Base-by-base conservation (phyloP, 2,797 vertebrate species). In the Sphenodon punctatus region DNA sequence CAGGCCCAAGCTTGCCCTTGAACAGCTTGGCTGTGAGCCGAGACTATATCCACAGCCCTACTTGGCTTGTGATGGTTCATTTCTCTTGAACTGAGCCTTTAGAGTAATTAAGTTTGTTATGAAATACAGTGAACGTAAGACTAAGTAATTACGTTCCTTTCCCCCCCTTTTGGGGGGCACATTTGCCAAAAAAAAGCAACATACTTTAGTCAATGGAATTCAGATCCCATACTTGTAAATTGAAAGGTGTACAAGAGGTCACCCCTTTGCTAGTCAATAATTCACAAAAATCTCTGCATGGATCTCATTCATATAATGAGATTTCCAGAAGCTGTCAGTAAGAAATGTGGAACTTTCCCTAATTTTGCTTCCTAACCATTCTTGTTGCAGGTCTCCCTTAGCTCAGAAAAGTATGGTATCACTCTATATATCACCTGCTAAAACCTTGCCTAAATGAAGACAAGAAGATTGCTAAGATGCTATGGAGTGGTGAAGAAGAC, bases 91-190 rank as follows among this genome's bases (percentile, higher is more conserved):
- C 10, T 64, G 82, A 92, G 71, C 51, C 67, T 38, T 83, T 70
- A 59, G 82, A 86, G 74, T 78, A 56, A 51, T 68, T 71, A 81
- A 67, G 86, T 91, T 85, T 55, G 67, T 60, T 90, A 78, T 30
- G 77, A 78, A 41, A 81, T 73, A 83, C 38, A 91, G 69, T 78
- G 67, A 93, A 88, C 63, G 80, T 49, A 85, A 67, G 55, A 89
- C 73, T 92, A 90, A 88, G 64, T 82, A 91, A 86, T 90, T 84
- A 80, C 59, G 42, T 34, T 90, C 78, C 20, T 73, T 88, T 87
- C 34, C 43, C 90, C 73, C 82, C 45, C 91, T 82, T 91, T 51
- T 75, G 34, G 82, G 88, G 70, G 55, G 41, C 69, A 81, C 81
- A 82, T 55, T 87, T 70, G 58, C 53, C 16, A 53, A 77, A 73